phyloP scores from a whole-genome alignment of 2,888 invertebrate species.

The Zaprionus bogoriensis region DNA sequence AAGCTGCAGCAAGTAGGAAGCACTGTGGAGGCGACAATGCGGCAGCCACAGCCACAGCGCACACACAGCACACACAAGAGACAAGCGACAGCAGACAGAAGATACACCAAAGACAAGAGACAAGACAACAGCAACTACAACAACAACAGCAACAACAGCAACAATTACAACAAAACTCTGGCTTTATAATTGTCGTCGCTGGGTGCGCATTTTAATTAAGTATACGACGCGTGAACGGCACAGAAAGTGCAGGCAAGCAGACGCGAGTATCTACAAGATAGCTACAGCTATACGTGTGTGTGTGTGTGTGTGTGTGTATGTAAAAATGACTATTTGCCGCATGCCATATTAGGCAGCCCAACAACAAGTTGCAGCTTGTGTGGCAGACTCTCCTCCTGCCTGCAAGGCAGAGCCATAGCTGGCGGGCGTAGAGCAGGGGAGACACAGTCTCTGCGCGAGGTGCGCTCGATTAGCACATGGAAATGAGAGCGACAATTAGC shows the following conservation, averaged over 20 bases:
- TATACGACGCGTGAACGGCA: slow-evolving; percentile 54
- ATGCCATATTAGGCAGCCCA: slow-evolving; percentile 2
- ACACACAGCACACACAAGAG: slow-evolving; percentile 21
- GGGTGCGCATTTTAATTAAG: slow-evolving; percentile 60
- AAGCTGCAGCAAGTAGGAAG: slow-evolving; percentile 69
- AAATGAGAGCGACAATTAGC: not conserved
- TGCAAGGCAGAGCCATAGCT: not conserved
- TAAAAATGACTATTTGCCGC: not conserved
- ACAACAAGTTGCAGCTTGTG: not conserved
- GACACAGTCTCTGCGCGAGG: not conserved
- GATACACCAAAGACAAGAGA: too few relatives aligned
- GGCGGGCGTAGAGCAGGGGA: not conserved
- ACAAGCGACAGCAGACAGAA: too few relatives aligned
- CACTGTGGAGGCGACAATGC: slow-evolving; percentile 68
- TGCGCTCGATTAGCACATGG: not conserved
- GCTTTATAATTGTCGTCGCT: slow-evolving; percentile 12
- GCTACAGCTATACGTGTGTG: too few relatives aligned
- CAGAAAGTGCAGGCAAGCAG: slow-evolving; percentile 3
- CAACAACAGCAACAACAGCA: too few relatives aligned
- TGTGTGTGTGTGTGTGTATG: too few relatives aligned
- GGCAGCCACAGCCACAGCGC: slow-evolving; percentile 38
- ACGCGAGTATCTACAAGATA: too few relatives aligned
- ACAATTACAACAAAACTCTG: too few relatives aligned
- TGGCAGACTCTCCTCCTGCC: not conserved
- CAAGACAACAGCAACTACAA: too few relatives aligned